Conservation (phyloP, 2,113 vertebrate genomes). For the Ivindomyrus marchei region DNA sequence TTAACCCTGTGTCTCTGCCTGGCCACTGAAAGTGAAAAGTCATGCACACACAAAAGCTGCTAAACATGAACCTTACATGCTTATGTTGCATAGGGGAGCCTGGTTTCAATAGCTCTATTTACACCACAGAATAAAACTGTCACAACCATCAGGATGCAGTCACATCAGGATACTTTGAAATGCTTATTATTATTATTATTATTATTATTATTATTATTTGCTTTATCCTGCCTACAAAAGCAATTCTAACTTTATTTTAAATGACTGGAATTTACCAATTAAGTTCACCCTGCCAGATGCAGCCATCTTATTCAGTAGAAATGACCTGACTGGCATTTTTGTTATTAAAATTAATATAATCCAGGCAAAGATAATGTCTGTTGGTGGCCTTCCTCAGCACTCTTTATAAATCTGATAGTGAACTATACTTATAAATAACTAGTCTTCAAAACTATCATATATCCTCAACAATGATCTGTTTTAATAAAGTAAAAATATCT, state of each 20-base stretch:
- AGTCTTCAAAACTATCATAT: not conserved
- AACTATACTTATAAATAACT: no score
- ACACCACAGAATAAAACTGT: not conserved
- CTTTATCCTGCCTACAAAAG: not conserved
- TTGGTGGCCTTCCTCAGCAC: no score
- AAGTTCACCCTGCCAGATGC: not conserved
- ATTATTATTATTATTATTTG: not conserved
- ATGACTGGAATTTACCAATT: not conserved
- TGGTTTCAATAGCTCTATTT: not conserved
- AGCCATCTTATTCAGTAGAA: not conserved
- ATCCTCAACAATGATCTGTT: not conserved
- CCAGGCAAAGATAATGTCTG: no score
- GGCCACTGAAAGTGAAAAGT: not conserved
- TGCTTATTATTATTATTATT: not conserved
- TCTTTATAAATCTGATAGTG: no score
- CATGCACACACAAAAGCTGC: not conserved
- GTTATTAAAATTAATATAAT: not conserved
- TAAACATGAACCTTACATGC: not conserved
- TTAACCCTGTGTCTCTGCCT: not conserved
- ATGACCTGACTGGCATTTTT: not conserved
- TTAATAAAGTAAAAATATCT: not conserved
- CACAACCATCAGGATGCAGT: not conserved
- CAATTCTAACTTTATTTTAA: not conserved
- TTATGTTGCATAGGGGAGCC: not conserved
- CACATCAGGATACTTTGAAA: not conserved